A percentile compares a stretch with the other conserved stretches of the same genome.
Conservation (phyloP, 92 coral and sea anemone species). For the Bergia sp. region DNA sequence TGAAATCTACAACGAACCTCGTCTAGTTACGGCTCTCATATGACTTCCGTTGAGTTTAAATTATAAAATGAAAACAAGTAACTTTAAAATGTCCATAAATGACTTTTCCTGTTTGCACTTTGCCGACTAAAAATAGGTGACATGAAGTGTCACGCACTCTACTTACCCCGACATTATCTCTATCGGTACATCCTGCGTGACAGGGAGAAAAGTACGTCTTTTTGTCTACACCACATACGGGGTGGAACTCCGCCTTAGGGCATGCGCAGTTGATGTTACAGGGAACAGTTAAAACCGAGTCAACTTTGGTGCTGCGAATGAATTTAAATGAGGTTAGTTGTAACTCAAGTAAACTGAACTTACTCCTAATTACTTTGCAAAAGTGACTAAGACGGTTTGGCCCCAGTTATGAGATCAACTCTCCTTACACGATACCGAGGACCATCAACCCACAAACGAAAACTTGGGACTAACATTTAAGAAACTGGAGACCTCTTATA, state of each 20-base stretch:
- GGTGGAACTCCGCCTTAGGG: constrained; percentile 71
- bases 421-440: too few relatives aligned
- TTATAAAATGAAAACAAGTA: not conserved
- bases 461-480: too few relatives aligned
- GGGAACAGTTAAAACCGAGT: constrained; percentile 37
- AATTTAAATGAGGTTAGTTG: not conserved
- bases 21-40: too few relatives aligned
- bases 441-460: too few relatives aligned
- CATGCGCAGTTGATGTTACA: constrained; percentile 86
- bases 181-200: constrained; percentile 81
- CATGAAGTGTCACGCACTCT: not conserved
- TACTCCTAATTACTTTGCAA: not conserved
- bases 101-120: not conserved
- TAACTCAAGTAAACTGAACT: not conserved
- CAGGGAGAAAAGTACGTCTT: constrained; percentile 84
- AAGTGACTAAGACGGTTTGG: too few relatives aligned
- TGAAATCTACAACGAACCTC: too few relatives aligned
- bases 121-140: not conserved
- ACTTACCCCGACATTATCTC: constrained; percentile 37
- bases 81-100: not conserved
- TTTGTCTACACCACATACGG: constrained; percentile 82
- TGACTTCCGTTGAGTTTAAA: not conserved
- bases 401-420: too few relatives aligned
- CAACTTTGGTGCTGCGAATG: constrained; percentile 15
- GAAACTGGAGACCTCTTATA: too few relatives aligned